A percentile compares a stretch with the other conserved stretches of the same genome.
Conservation (phyloP, 2,888 invertebrate species). For the Arenicola marina region DNA sequence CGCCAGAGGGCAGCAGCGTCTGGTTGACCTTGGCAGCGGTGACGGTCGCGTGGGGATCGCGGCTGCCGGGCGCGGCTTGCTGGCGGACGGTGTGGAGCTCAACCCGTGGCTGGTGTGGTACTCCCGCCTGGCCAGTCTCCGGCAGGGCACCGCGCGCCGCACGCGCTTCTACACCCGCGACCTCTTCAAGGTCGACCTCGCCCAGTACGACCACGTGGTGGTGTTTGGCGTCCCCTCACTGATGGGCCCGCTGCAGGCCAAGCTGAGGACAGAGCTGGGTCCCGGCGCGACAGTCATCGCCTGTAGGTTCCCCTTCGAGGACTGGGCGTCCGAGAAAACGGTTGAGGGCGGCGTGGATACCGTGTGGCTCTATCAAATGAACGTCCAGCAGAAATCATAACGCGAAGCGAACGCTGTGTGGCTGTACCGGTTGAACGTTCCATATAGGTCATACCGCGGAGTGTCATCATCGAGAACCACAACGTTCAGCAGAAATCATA, state of each 20-base stretch:
- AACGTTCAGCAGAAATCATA: too few relatives aligned
- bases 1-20: too few relatives aligned
- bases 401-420: too few relatives aligned
- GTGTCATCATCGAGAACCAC: too few relatives aligned
- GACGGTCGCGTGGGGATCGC: slow-evolving; percentile 91
- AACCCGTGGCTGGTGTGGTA: slow-evolving; percentile 88
- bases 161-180: slow-evolving; percentile 73
- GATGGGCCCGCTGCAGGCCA: slow-evolving; percentile 84
- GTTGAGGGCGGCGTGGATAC: too few relatives aligned
- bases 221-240: slow-evolving; percentile 95
- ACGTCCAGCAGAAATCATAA: too few relatives aligned
- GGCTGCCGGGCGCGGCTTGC: slow-evolving; percentile 76
- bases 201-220: slow-evolving; percentile 80
- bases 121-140: slow-evolving; percentile 70
- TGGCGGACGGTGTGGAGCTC: slow-evolving; percentile 85
- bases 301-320: slow-evolving; percentile 87
- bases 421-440: too few relatives aligned
- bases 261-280: slow-evolving; percentile 73
- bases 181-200: slow-evolving; percentile 77
- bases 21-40: slow-evolving; percentile 96
- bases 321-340: too few relatives aligned
- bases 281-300: slow-evolving; percentile 74
- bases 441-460: too few relatives aligned
- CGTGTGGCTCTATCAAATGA: too few relatives aligned
- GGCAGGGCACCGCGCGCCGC: slow-evolving; percentile 35